phyloP scores from a whole-genome alignment of 2,797 vertebrate species.

The Apodemus agrarius region DNA sequence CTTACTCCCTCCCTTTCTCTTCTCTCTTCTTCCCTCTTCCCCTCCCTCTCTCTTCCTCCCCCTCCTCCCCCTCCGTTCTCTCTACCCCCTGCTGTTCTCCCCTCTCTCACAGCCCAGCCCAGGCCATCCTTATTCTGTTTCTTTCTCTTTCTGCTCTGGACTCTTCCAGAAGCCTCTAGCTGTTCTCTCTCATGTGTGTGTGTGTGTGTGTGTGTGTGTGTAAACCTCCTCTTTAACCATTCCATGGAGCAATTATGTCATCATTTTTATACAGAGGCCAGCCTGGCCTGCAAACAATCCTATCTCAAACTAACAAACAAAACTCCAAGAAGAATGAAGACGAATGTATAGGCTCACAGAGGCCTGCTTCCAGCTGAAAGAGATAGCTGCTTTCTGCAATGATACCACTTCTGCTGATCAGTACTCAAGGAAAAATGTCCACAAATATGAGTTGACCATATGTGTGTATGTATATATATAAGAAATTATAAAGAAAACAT shows the following conservation, averaged over 20 bases:
- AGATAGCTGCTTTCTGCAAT: not conserved
- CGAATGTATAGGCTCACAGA: not conserved
- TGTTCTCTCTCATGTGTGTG: too few relatives aligned
- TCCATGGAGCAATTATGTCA: not conserved
- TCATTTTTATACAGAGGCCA: not conserved
- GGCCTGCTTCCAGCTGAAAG: not conserved
- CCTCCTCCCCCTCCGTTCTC: not conserved
- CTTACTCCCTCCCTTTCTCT: not conserved
- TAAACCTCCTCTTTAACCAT: not conserved
- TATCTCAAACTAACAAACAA: not conserved
- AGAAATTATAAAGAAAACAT: not conserved
- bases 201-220: too few relatives aligned
- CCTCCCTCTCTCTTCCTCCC: not conserved
- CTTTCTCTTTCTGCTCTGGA: not conserved
- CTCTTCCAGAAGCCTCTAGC: not conserved
- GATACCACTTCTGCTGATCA: not conserved
- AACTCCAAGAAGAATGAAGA: not conserved
- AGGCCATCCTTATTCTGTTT: not conserved
- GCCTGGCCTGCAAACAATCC: not conserved
- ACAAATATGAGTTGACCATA: not conserved
- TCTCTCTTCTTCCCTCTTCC: too few relatives aligned
- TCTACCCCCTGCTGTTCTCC: not conserved
- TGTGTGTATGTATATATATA: not conserved
- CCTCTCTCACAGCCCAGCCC: not conserved
- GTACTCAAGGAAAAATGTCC: not conserved